phyloP scores from a whole-genome alignment of 1,140 invertebrate species.

The Plodia interpunctella region DNA sequence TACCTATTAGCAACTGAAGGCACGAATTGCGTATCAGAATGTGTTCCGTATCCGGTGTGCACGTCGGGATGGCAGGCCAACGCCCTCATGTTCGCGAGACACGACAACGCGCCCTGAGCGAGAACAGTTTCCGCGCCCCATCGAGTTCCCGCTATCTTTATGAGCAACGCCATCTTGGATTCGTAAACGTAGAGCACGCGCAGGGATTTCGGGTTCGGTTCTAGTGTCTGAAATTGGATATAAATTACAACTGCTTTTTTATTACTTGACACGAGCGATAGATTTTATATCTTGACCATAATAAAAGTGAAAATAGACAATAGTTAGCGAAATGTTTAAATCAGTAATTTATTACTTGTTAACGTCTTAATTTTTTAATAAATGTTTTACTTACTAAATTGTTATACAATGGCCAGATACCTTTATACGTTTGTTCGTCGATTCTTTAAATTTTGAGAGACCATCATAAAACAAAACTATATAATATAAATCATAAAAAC shows the following conservation, averaged over 20 bases:
- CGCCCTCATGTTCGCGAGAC: constrained; percentile 86
- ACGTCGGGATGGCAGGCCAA: constrained; percentile 86
- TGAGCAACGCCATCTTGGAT: constrained; percentile 90
- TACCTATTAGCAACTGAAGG: constrained; percentile 49
- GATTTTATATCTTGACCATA: too few species aligned
- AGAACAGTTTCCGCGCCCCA: constrained; percentile 87
- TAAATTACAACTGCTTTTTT: too few species aligned
- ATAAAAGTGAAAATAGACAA: too few species aligned
- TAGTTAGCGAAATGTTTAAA: too few species aligned
- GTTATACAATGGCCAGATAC: too few species aligned
- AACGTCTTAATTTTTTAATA: too few species aligned
- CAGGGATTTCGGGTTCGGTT: constrained; percentile 83
- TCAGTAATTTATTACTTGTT: too few species aligned
- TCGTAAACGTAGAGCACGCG: constrained; percentile 91
- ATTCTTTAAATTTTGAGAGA: not conserved
- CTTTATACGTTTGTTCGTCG: too few species aligned
- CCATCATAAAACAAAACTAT: too few species aligned
- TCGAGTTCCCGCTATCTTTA: constrained; percentile 83
- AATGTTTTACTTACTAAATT: too few species aligned
- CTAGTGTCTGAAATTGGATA: constrained; percentile 80
- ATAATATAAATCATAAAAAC: too few species aligned
- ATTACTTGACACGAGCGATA: too few species aligned
- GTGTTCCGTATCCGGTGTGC: constrained; percentile 30
- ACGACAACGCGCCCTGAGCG: constrained; percentile 84
- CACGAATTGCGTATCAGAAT: constrained; percentile 38